A percentile compares a stretch with the other conserved stretches of the same genome.
phyloP scores from a whole-genome alignment of 2,797 vertebrate genomes.

The Botia kubotai region DNA sequence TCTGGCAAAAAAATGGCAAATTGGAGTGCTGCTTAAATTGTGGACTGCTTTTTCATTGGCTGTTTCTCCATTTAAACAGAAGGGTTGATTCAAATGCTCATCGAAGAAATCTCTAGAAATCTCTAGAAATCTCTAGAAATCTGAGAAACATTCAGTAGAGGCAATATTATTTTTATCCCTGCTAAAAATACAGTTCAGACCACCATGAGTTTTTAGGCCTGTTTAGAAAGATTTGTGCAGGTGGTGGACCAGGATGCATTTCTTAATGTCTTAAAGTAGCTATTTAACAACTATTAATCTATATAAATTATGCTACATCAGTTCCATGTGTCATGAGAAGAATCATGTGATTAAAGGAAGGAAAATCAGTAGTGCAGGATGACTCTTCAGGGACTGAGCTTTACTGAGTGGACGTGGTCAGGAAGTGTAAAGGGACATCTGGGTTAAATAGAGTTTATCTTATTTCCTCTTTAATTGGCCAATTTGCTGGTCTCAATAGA shows the following conservation, averaged over 20 bases:
- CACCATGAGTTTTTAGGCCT: neutral
- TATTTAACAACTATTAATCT: neutral
- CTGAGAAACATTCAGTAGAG: conserved; percentile 33
- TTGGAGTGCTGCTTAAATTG: conserved; percentile 55
- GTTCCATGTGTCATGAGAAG: neutral
- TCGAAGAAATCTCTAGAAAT: conserved; percentile 32
- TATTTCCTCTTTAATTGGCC: conserved; percentile 64
- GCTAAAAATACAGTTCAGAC: neutral
- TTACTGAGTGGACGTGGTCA: conserved; percentile 60
- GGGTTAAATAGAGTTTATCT: conserved; percentile 60
- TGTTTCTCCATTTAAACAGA: conserved; percentile 40
- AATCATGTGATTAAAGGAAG: conserved; percentile 52
- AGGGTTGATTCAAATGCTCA: conserved; percentile 33
- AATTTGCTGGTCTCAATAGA: conserved; percentile 56
- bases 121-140: conserved; percentile 35
- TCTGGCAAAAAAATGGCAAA: conserved; percentile 35
- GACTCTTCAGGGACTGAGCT: conserved; percentile 49
- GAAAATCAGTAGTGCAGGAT: conserved; percentile 39
- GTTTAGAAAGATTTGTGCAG: neutral
- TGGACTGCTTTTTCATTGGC: conserved; percentile 24
- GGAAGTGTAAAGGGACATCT: conserved; percentile 44
- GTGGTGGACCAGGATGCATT: neutral
- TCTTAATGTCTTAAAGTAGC: neutral
- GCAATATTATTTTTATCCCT: conserved; percentile 2
- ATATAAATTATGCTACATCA: neutral